A percentile compares a stretch with the other conserved stretches of the same genome.
phyloP scores from a whole-genome alignment of 92 coral and sea anemone genomes.

The Galaxea fascicularis region DNA sequence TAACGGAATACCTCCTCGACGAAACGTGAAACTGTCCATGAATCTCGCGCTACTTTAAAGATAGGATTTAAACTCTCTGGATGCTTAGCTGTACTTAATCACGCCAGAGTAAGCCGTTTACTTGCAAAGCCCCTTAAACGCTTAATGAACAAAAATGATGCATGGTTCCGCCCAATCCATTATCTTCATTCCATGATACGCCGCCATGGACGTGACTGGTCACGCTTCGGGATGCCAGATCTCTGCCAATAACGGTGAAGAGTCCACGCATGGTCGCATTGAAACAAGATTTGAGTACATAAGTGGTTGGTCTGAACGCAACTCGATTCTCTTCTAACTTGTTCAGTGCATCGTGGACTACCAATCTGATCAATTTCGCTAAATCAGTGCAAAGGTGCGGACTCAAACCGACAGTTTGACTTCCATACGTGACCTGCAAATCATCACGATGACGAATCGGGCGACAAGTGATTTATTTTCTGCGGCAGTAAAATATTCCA shows the following conservation, averaged over 20 bases:
- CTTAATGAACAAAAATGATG: constrained; percentile 1
- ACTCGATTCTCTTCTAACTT: not conserved
- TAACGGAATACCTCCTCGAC: not conserved
- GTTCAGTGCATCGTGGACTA: not conserved
- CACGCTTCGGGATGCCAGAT: not conserved
- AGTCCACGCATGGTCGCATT: not conserved
- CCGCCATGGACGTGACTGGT: constrained; percentile 23
- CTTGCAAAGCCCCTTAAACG: constrained; percentile 3
- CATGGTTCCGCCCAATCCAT: constrained; percentile 23
- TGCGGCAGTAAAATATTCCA: constrained; percentile 37
- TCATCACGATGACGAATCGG: constrained; percentile 34
- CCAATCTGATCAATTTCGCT: not conserved
- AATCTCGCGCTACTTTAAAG: not conserved
- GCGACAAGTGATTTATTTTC: constrained; percentile 39
- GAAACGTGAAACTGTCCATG: not conserved
- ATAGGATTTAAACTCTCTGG: not conserved
- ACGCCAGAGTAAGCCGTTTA: constrained; percentile 18
- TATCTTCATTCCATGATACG: constrained; percentile 10
- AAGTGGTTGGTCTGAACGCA: no score
- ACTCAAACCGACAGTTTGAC: not conserved
- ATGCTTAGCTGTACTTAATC: not conserved
- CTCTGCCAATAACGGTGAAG: not conserved
- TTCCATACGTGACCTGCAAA: constrained; percentile 18
- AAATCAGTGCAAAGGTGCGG: not conserved
- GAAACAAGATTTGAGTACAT: not conserved